Evolutionary conservation across 2,888 invertebrate genomes (phyloP).

Genomic region (Gryllus longicercus): DNA sequence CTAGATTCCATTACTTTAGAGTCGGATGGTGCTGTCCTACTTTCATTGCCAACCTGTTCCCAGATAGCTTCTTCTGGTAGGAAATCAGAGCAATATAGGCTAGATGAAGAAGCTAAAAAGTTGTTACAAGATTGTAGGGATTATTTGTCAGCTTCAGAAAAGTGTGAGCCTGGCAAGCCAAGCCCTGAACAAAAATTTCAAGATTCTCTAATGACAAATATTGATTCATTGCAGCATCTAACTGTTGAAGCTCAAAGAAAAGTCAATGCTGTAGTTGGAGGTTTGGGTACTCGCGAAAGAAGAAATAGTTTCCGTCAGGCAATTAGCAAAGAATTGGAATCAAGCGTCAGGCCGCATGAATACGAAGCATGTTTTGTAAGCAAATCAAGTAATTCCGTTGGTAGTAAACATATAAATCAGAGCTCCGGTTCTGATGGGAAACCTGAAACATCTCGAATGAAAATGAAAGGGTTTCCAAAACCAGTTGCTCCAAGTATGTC

Average conservation of each 20-base stretch:
- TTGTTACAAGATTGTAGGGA: constrained; percentile 37
- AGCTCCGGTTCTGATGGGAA: too few relatives aligned
- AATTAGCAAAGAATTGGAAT: constrained; percentile 41
- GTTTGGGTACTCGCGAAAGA: constrained; percentile 42
- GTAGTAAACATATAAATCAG: too few relatives aligned
- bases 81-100: neutral
- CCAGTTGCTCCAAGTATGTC: too few relatives aligned
- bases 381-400: too few relatives aligned
- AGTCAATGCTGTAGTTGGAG: constrained; percentile 39
- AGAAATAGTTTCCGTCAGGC: constrained; percentile 45
- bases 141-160: constrained; percentile 32
- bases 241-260: constrained; percentile 37
- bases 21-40: neutral
- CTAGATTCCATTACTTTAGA: constrained; percentile 35
- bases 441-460: too few relatives aligned
- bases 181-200: neutral
- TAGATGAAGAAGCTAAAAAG: constrained; percentile 36
- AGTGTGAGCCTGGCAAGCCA: neutral
- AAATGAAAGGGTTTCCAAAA: too few relatives aligned
- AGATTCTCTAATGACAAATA: neutral
- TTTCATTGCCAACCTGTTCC: neutral
- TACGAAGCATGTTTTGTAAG: constrained; percentile 37
- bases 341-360: constrained; percentile 33
- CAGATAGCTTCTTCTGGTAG: neutral
- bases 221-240: constrained; percentile 30